Evolutionary conservation across 2,888 invertebrate species (phyloP), one percentile per base, ranked within the genome.

Genomic region (Leptopilina myrica): DNA sequence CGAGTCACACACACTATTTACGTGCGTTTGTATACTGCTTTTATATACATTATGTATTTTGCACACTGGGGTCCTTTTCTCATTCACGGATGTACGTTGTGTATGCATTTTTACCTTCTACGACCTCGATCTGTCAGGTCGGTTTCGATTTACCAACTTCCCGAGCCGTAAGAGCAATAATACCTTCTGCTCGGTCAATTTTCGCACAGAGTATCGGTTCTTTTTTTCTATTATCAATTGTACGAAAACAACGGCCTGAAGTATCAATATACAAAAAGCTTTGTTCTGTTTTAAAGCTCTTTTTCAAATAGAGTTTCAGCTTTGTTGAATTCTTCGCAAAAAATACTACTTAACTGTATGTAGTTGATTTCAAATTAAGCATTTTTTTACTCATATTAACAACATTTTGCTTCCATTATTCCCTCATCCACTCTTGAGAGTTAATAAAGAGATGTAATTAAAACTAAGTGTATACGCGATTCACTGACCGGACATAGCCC

Each of bases 371-470:
- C 43, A 43, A 43, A 8, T 8, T 8, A 7, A 43, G 8, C 7
- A 8, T 43, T 43, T 43, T 43, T 43, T 8, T 20, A 20, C 20
- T 8, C 43, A 8, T 43, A 7, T 43, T 43, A 43, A 43, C 8
- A 43, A 43, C 43, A 64, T 79, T 78, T 76, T 77, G 56, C 69
- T 49, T 81, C 81, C 83, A 86, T 87, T 88, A 88, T 83, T 86
- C 82, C 83, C 85, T 86, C 87, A 87, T 89, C 87, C 85, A 81
- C 20, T 20, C 77, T 84, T 78, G 73, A 76, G 53, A 56, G 85
- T 84, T 85, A 86, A 85, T 87, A 85, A 86, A 87, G 86, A 87
- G 87, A 87, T 84, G 87, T 87, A 87, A 90, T 90, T 89, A 87
- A 88, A 87, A 88, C 86, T 82, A 83, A 86, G 84, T 85, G 84